Evolutionary conservation across 2,797 vertebrate species (phyloP), one percentile per base, ranked within the genome.

Genomic region (Danio tinwini): DNA sequence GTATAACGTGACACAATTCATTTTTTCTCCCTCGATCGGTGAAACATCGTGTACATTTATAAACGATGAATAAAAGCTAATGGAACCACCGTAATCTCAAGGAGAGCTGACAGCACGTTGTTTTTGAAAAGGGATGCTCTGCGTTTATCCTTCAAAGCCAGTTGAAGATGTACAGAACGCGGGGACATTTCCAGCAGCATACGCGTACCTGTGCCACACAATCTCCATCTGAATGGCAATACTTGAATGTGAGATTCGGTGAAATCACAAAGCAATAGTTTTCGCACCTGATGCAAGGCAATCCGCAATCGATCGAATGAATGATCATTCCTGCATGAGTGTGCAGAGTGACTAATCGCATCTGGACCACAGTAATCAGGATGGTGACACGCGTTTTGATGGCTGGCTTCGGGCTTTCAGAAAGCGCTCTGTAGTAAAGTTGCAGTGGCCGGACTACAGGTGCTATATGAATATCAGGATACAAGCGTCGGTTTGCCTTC

Each of bases 391-490:
- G 39, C 39, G 19, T 70, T 78, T 61, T 61, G 65, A 71, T n/a
- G 16, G 45, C 74, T 56, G 62, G 42, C 61, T 65, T 14, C 44
- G 72, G 63, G 40, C 73, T 74, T 81, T 7, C 63, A 29, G 65
- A 64, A 63, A 75, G 78, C 74, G 80, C 76, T 80, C 86, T 85
- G 87, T 79, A 80, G 86, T 78, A 81, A 85, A 88, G 87, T 86
- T 85, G 88, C 87, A 75, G 84, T 83, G 83, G 67, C 53, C 37
- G 72, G 87, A 89, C 90, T 89, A 89, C 85, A 86, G 88, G 90
- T 88, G 89, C 91, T 93, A 75, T 93, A 93, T 94, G 93, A 93
- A 92, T 92, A 93, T 92, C 92, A 88, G 87, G 58, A 90, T 82
- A 86, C 88, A 84, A 89, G 83, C 86, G 87, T 88, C 88, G 90